Conservation (phyloP, 2,888 invertebrate species). For the Idaea biselata region DNA sequence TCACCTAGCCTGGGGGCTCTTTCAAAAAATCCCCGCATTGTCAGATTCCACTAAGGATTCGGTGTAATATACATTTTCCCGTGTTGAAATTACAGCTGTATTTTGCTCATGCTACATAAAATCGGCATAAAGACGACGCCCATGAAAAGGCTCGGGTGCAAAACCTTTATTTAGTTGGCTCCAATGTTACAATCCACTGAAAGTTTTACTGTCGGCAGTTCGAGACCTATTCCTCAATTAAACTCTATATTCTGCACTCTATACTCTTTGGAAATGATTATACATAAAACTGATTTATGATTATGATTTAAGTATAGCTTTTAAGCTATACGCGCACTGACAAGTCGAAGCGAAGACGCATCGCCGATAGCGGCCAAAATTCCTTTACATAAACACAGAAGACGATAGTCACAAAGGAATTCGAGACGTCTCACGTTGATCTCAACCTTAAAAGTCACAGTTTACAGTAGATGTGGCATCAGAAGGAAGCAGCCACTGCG, state of each 20-base stretch:
- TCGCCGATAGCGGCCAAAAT: too few species aligned
- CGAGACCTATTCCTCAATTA: constrained; percentile 52
- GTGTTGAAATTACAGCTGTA: constrained; percentile 74
- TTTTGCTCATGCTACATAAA: constrained; percentile 75
- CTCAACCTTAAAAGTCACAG: too few species aligned
- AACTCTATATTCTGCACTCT: not conserved
- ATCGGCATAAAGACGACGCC: constrained; percentile 71
- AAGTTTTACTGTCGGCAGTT: constrained; percentile 70
- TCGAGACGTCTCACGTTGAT: too few species aligned
- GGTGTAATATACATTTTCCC: constrained; percentile 74
- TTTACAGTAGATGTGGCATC: too few species aligned
- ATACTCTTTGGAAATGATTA: not conserved
- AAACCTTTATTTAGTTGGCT: constrained; percentile 72
- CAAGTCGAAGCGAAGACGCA: too few species aligned
- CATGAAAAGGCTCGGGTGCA: constrained; percentile 59
- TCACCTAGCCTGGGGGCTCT: constrained; percentile 74
- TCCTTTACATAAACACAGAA: too few species aligned
- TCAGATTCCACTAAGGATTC: constrained; percentile 74
- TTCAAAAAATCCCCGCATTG: constrained; percentile 72
- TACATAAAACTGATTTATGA: not conserved
- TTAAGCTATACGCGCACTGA: too few species aligned
- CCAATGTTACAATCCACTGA: constrained; percentile 68
- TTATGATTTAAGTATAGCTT: too few species aligned
- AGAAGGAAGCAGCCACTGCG: too few species aligned
- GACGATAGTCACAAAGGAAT: too few species aligned